These are phyloP conservation scores for Beaufortia kweichowensis DNA, from an alignment of 2,113 vertebrate genomes.

Conservation along the genomic window DNA sequence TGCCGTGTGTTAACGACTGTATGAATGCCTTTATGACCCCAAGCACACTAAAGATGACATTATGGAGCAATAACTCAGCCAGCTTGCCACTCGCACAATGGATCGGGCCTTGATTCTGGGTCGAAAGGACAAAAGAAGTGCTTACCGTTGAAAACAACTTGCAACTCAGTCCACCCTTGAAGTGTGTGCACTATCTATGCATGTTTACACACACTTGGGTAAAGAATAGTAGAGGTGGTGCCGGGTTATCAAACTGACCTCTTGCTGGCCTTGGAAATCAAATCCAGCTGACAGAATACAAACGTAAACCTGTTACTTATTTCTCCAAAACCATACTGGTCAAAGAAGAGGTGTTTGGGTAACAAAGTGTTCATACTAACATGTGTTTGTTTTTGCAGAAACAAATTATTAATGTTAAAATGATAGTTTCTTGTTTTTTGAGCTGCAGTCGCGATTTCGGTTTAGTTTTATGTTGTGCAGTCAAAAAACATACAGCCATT, in stretches of 20 bases:
- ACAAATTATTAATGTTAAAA: no score
- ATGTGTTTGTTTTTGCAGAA: not conserved
- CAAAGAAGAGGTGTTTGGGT: not conserved
- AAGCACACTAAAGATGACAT: constrained; percentile 29
- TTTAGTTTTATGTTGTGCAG: not conserved
- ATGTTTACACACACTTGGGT: constrained; percentile 32
- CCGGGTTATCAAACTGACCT: constrained; percentile 52
- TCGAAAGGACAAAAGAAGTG: constrained; percentile 39
- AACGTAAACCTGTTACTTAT: not conserved
- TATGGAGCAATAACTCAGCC: constrained; percentile 40
- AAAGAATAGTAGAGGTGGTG: constrained; percentile 40
- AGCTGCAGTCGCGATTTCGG: not conserved
- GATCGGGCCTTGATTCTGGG: constrained; percentile 3
- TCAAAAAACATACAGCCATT: not conserved
- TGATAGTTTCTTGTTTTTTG: no score
- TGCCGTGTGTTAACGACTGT: constrained; percentile 4
- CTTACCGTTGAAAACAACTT: not conserved
- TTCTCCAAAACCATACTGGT: not conserved
- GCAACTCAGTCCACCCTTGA: constrained; percentile 5
- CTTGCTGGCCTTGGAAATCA: constrained; percentile 24
- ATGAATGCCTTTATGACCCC: constrained; percentile 39
- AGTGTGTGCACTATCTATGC: constrained; percentile 5
- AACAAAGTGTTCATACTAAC: not conserved
- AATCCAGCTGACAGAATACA: constrained; percentile 19
- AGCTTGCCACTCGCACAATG: constrained; percentile 9